Evolutionary conservation across 53 echinoderm and acorn worm genomes (phyloP).

Genomic region (Actinopyga echinites): DNA sequence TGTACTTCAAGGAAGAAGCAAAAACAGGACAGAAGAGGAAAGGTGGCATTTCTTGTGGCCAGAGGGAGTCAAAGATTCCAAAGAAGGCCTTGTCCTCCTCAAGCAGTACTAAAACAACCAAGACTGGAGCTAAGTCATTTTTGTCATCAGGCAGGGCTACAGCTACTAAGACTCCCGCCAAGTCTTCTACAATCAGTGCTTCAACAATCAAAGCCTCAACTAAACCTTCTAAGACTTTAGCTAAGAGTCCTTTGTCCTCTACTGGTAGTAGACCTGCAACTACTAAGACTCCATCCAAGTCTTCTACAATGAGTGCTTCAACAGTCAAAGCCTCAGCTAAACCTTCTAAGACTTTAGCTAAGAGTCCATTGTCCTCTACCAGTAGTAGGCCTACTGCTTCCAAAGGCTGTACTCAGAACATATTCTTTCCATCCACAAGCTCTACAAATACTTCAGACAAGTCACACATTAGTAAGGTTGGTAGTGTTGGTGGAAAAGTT

Average conservation of each 20-base stretch:
- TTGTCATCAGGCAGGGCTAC: background rate
- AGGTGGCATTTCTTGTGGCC: background rate
- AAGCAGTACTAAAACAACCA: conserved; percentile 9
- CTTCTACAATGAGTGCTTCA: conserved; percentile 30
- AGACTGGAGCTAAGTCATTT: background rate
- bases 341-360: conserved; percentile 19
- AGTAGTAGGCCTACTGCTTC: conserved; percentile 16
- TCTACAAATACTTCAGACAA: conserved; percentile 31
- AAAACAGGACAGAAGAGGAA: conserved; percentile 7
- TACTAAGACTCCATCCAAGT: conserved; percentile 9
- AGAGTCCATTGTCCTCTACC: background rate
- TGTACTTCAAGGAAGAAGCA: conserved; percentile 36
- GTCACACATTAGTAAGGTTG: conserved; percentile 50
- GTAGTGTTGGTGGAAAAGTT: conserved; percentile 44
- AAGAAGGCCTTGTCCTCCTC: background rate
- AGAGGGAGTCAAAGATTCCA: background rate
- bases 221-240: conserved; percentile 28
- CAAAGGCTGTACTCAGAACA: background rate
- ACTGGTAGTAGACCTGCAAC: background rate
- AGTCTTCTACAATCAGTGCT: conserved; percentile 37
- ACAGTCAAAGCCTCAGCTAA: background rate
- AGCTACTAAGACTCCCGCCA: conserved; percentile 3
- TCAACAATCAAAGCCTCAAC: background rate
- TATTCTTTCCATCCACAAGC: conserved; percentile 1
- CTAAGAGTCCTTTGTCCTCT: background rate